Percentiles rank a stretch among this genome's conserved stretches.
phyloP scores from a whole-genome alignment of 1,140 invertebrate species.

The Batillaria attramentaria region DNA sequence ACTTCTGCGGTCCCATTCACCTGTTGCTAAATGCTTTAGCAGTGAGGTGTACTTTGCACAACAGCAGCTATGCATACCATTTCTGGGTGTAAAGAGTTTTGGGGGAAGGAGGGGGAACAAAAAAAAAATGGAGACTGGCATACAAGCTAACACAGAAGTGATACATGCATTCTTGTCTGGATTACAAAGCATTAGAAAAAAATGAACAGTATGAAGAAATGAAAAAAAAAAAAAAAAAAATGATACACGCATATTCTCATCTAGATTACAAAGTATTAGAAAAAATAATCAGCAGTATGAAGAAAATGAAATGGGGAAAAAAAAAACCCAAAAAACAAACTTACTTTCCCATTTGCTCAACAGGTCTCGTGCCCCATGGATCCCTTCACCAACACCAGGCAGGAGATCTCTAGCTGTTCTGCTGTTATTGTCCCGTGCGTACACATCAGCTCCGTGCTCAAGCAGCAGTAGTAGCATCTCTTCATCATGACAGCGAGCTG shows the following conservation, averaged over 20 bases:
- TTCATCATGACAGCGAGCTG: slow-evolving; percentile 52
- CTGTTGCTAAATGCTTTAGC: no score
- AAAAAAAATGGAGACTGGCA: no score
- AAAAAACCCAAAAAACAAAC: slow-evolving; percentile 23
- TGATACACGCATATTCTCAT: background rate
- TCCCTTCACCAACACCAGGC: slow-evolving; percentile 38
- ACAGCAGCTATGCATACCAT: no score
- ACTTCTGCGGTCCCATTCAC: no score
- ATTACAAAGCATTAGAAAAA: background rate
- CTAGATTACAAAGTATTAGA: background rate
- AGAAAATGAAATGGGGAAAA: background rate
- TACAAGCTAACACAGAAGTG: background rate
- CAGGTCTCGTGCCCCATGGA: slow-evolving; percentile 34
- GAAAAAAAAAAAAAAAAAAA: background rate
- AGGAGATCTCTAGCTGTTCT: slow-evolving; percentile 48
- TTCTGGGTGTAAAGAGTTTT: no score
- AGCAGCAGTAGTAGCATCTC: slow-evolving; percentile 51
- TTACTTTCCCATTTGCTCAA: slow-evolving; percentile 60
- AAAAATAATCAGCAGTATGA: background rate
- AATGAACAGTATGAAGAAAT: background rate
- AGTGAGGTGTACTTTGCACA: no score
- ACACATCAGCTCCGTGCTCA: slow-evolving; percentile 56
- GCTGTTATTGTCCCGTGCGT: slow-evolving; percentile 52
- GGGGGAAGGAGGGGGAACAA: no score
- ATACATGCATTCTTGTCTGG: background rate